These are phyloP conservation scores for Hiodon alosoides DNA, from an alignment of 2,113 vertebrate genomes.

Conservation along the genomic window DNA sequence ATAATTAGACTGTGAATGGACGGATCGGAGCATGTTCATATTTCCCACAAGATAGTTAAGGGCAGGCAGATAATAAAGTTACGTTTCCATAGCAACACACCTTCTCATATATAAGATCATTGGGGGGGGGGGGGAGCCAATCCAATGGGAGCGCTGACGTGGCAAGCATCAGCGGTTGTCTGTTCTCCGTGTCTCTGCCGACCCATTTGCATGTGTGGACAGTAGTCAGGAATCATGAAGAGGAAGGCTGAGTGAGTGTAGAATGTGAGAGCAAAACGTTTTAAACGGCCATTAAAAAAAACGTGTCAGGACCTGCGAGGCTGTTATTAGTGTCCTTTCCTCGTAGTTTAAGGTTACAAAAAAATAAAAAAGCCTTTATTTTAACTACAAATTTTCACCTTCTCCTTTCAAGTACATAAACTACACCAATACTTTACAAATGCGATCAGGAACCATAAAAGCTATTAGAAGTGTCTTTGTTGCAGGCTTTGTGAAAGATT, in stretches of 20 bases:
- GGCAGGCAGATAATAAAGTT: conserved; percentile 55
- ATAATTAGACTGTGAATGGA: conserved; percentile 47
- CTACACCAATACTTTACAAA: too few species aligned
- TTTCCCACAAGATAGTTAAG: conserved; percentile 53
- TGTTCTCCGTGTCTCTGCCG: neutral
- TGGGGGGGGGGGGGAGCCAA: neutral
- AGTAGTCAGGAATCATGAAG: too few species aligned
- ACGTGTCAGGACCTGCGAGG: neutral
- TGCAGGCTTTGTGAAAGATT: neutral
- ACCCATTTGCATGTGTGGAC: too few species aligned
- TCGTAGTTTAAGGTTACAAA: neutral
- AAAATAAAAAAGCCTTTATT: too few species aligned
- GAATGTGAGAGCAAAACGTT: too few species aligned
- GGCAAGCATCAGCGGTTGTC: conserved; percentile 10
- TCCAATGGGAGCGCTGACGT: conserved; percentile 27
- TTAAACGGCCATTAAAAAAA: neutral
- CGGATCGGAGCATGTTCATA: conserved; percentile 38
- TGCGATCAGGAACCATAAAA: conserved; percentile 10
- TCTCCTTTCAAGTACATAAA: too few species aligned
- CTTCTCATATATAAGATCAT: conserved; percentile 39
- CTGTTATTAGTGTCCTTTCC: neutral
- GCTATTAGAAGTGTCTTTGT: conserved; percentile 30
- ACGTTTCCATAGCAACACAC: conserved; percentile 60
- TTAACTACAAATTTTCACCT: too few species aligned
- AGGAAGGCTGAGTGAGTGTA: too few species aligned